Base-by-base conservation (phyloP, 2,113 vertebrate species). In the Oreotrochilus melanogaster region DNA sequence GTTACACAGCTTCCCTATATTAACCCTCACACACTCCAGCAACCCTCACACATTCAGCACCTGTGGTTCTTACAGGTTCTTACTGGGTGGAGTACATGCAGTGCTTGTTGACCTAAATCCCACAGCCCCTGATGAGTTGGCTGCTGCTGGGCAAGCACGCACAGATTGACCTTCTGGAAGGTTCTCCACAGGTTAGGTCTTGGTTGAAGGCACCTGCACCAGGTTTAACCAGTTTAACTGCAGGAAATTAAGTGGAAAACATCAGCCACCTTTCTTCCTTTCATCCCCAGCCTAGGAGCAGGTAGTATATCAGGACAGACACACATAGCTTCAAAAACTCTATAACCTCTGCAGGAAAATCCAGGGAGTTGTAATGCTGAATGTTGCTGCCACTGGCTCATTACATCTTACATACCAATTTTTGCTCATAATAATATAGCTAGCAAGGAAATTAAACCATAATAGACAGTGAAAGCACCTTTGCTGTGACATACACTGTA, bases 51-150 rank as follows among this genome's bases (percentile, higher is more conserved):
- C 5, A 23, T 14, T 2, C 42, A 58, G 42, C 15, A 79, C 5
- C 1, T 3, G 4, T 5, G 23, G 13, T 11, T 28, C 7, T 33
- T 33, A n/a, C 0, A 35, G 17, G 10, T n/a, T n/a, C n/a, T n/a
- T n/a, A 13, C 0, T 45, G 6, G 2, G 4, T 51, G 19, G 5
- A 53, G 13, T 81, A 61, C 19, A 53, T 1, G 0, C 6, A 8
- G 3, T 47, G 76, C 19, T 23, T 7, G 3, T 2, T 81, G 35
- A 16, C 12, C 92, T 48, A 57, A 78, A 53, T 35, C 7, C 12
- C 18, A 45, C 18, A 43, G 5, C 2, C 22, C 4, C 7, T 57
- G 7, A 18, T 51, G 25, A 4, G 2, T 6, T 80, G 8, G 18
- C 18, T 66, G 6, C 7, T 62, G 16, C 6, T 61, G 21, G 30